Evolutionary conservation across 2,113 vertebrate genomes (phyloP).

Genomic region (Pollimyrus isidori): DNA sequence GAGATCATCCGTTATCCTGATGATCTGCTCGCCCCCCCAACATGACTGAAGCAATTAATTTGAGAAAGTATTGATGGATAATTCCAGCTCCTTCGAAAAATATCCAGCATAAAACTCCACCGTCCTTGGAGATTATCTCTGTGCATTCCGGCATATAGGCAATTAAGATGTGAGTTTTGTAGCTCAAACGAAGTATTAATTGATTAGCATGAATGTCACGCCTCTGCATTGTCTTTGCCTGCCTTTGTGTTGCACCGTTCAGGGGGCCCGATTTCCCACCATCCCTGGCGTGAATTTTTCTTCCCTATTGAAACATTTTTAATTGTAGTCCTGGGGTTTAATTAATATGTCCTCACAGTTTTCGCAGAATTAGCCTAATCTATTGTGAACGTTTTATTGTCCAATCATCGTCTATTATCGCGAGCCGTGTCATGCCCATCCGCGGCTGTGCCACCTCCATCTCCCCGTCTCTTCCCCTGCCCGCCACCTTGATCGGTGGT

Average conservation of each 20-base stretch:
- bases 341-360: neutral
- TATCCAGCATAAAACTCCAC: neutral
- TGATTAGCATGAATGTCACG: neutral
- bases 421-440: neutral
- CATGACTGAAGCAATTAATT: neutral
- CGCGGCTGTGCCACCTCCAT: neutral
- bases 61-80: neutral
- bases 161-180: neutral
- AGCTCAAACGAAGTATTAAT: neutral
- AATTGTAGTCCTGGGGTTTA: constrained; percentile 1
- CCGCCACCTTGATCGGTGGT: neutral
- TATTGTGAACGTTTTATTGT: neutral
- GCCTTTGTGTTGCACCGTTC: neutral
- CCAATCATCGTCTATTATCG: neutral
- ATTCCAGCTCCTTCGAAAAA: neutral
- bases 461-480: neutral
- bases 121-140: neutral
- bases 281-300: neutral
- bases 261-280: neutral
- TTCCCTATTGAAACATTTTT: neutral
- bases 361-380: neutral
- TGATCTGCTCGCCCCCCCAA: neutral
- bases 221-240: neutral
- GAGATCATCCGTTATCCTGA: neutral
- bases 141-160: neutral